Base-by-base conservation (phyloP, 2,113 vertebrate genomes). In the Heterotis niloticus region DNA sequence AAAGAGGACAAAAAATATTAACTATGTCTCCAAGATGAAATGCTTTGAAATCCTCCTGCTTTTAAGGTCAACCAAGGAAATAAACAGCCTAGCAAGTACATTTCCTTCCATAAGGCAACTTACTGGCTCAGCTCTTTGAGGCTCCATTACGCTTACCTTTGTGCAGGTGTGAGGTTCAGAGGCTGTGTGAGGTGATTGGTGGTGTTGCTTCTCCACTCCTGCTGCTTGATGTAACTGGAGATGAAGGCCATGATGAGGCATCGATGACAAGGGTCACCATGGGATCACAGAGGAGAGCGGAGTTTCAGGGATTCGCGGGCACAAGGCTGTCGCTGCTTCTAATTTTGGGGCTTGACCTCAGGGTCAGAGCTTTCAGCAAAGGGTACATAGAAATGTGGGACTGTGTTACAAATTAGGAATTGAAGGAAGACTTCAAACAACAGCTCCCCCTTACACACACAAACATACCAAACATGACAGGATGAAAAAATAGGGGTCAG, bases 261-360 rank as follows among this genome's bases (percentile, higher is more conserved):
- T 17, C 44, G 76, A 78, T 75, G 83, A 82, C 81, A 65, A 79
- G 82, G 81, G 85, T 81, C 5, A 60, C 28, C 52, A 44, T 67
- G 24, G 16, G 74, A 66, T 88, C 83, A 89, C 88, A 82, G 80
- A 82, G 88, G 87, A 81, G 87, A 89, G 85, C 83, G 89, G 86
- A 83, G 81, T 82, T 78, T 80, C 81, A 76, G 83, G 78, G 86
- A 84, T 68, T 81, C 80, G 79, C 60, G 26, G 60, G 78, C 78
- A 81, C 66, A 28, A 56, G 20, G 51, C 83, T 78, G 80, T 80
- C 83, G 83, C 85, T 88, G 87, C 81, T 85, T 79, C 81, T 85
- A 81, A 83, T 87, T 84, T 82, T 83, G 81, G 80, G 81, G 85
- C 86, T 78, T 81, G 80, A 86, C 79, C 86, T 83, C 69, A 79